A percentile compares a stretch with the other conserved stretches of the same genome.
These are phyloP conservation scores for Coelinius sp. DNA, from an alignment of 2,888 invertebrate genomes.

Conservation along the genomic window DNA sequence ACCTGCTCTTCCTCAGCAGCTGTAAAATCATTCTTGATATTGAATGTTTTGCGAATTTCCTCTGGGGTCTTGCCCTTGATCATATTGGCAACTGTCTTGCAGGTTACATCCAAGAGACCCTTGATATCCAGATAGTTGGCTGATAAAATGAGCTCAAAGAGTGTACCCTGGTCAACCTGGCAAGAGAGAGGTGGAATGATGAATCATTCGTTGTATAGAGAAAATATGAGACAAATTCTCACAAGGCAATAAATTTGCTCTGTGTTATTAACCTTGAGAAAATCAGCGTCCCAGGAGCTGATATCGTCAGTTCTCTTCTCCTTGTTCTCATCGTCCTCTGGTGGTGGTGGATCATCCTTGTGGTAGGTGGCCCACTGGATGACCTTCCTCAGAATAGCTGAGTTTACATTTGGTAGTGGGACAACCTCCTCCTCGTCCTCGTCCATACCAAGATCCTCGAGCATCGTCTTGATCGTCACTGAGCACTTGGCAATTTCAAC, in stretches of 20 bases:
- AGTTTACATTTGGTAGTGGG: slow-evolving; percentile 97
- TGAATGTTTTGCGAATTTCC: slow-evolving; percentile 96
- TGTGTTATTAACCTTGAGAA: slow-evolving; percentile 84
- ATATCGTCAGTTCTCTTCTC: slow-evolving; percentile 99
- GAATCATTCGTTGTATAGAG: neutral
- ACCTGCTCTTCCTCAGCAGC: slow-evolving; percentile 98
- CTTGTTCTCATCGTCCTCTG: slow-evolving; percentile 97
- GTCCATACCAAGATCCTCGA: slow-evolving; percentile 94
- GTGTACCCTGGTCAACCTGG: slow-evolving; percentile 92
- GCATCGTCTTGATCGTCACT: slow-evolving; percentile 98
- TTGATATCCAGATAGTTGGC: slow-evolving; percentile 98
- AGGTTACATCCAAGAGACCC: slow-evolving; percentile 95
- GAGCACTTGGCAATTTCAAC: slow-evolving; percentile 98
- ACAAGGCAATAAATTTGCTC: neutral
- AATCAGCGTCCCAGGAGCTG: slow-evolving; percentile 99
- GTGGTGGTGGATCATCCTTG: slow-evolving; percentile 95
- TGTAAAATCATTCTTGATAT: slow-evolving; percentile 96
- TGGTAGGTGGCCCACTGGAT: slow-evolving; percentile 95
- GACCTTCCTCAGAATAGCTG: slow-evolving; percentile 95
- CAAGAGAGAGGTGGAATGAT: slow-evolving; percentile 30
- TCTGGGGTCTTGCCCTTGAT: slow-evolving; percentile 98
- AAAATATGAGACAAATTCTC: too few species aligned
- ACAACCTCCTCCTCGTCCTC: slow-evolving; percentile 95
- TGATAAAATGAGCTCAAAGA: slow-evolving; percentile 96
- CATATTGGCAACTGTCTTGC: slow-evolving; percentile 99